Percentiles rank a stretch among this genome's conserved stretches.
These are phyloP conservation scores for Galeopterus variegatus DNA, from an alignment of 2,113 vertebrate genomes.

Conservation along the genomic window DNA sequence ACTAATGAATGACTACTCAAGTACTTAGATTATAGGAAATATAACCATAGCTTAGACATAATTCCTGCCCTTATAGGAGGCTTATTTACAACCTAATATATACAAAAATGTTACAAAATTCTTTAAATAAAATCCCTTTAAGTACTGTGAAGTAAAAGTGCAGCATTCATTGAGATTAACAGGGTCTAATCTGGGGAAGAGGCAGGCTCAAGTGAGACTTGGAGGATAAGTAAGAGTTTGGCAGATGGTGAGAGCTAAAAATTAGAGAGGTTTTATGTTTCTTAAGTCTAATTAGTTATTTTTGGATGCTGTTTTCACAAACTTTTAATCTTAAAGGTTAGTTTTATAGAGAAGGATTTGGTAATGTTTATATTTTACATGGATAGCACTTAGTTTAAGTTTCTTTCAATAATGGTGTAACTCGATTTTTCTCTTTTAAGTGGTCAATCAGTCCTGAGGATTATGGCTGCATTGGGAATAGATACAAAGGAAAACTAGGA, in stretches of 20 bases:
- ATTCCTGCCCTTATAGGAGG: slow-evolving; percentile 1
- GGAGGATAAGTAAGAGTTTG: background rate
- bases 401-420: background rate
- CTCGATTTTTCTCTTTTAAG: background rate
- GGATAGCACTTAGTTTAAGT: background rate
- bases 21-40: background rate
- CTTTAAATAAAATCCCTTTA: background rate
- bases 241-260: slow-evolving; percentile 23
- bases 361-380: background rate
- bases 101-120: slow-evolving; percentile 6
- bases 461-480: background rate
- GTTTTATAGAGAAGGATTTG: slow-evolving; percentile 20
- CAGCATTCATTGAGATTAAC: background rate
- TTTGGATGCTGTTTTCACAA: slow-evolving; percentile 4
- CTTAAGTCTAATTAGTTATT: background rate
- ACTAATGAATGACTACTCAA: background rate
- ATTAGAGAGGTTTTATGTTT: slow-evolving; percentile 36
- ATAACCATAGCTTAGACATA: background rate
- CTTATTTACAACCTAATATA: slow-evolving; percentile 16
- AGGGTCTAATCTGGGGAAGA: background rate
- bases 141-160: background rate
- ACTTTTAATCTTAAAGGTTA: slow-evolving; percentile 6
- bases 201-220: background rate
- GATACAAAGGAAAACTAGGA: background rate
- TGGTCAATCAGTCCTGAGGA: background rate